phyloP scores from a whole-genome alignment of 1,140 invertebrate species.

The Paraescarpia echinospica region DNA sequence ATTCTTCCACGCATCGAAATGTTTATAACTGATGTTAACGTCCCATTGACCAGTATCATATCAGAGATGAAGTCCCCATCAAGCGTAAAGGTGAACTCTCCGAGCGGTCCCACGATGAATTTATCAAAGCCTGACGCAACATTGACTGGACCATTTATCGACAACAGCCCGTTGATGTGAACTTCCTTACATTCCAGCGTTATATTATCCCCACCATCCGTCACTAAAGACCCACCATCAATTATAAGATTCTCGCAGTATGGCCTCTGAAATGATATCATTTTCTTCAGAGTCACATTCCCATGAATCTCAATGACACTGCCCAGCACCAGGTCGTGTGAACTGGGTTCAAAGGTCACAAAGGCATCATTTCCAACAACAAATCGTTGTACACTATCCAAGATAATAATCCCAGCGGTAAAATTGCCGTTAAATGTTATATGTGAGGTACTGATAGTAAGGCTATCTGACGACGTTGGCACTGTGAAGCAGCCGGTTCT shows the following conservation, averaged over 20 bases:
- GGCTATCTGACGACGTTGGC: not conserved
- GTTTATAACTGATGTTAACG: not conserved
- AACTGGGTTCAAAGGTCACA: not conserved
- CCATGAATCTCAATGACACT: not conserved
- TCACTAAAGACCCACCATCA: not conserved
- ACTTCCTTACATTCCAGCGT: slow-evolving; percentile 29
- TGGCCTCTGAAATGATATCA: slow-evolving; percentile 16
- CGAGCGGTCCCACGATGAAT: not conserved
- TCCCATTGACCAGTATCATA: not conserved
- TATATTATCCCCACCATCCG: slow-evolving; percentile 29
- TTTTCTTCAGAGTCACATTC: slow-evolving; percentile 30
- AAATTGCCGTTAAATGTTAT: not conserved
- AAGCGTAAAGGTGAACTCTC: not conserved
- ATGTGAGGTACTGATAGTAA: not conserved
- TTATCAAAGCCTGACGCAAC: not conserved
- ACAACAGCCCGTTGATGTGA: not conserved
- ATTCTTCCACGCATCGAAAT: slow-evolving; percentile 19
- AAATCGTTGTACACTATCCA: not conserved
- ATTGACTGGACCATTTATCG: not conserved
- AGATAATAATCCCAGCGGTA: not conserved
- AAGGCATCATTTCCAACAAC: not conserved
- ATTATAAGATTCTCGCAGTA: not conserved
- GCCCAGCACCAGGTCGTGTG: not conserved
- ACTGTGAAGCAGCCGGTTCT: not conserved
- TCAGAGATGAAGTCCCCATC: not conserved